Conservation (phyloP, 1,140 invertebrate genomes). For the Drosophila ficusphila region DNA sequence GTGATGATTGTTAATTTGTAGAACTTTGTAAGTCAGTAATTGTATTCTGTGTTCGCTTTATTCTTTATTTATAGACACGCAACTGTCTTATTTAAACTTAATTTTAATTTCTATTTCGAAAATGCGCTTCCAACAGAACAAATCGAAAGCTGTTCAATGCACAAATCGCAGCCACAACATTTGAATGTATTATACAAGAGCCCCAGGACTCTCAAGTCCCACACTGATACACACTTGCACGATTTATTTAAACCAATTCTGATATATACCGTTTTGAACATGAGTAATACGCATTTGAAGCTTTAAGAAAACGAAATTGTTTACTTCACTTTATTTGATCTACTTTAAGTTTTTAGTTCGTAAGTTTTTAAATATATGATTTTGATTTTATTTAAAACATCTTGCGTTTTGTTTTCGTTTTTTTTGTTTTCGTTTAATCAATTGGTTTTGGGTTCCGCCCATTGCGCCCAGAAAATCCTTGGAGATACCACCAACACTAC, state of each 20-base stretch:
- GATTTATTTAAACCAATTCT: conserved; percentile 29
- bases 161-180: conserved; percentile 51
- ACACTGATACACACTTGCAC: conserved; percentile 23
- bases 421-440: conserved; percentile 2
- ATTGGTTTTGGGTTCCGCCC: conserved; percentile 7
- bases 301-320: conserved; percentile 45
- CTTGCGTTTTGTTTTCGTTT: not conserved
- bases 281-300: conserved; percentile 54
- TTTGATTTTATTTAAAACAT: conserved; percentile 34
- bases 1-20: conserved; percentile 71
- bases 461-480: conserved; percentile 7
- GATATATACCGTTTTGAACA: conserved; percentile 40
- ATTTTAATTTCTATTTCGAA: conserved; percentile 22
- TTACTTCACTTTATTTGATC: conserved; percentile 36
- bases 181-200: conserved; percentile 72
- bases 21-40: conserved; percentile 40
- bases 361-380: conserved; percentile 54
- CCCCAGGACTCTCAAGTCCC: conserved; percentile 13
- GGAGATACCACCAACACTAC: conserved; percentile 43
- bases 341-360: conserved; percentile 45
- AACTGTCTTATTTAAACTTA: conserved; percentile 19
- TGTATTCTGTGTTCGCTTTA: conserved; percentile 13
- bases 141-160: conserved; percentile 64
- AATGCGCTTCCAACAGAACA: conserved; percentile 66
- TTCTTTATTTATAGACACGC: conserved; percentile 11